Evolutionary conservation across 2,888 invertebrate genomes (phyloP).

Genomic region (Drosophila merina): DNA sequence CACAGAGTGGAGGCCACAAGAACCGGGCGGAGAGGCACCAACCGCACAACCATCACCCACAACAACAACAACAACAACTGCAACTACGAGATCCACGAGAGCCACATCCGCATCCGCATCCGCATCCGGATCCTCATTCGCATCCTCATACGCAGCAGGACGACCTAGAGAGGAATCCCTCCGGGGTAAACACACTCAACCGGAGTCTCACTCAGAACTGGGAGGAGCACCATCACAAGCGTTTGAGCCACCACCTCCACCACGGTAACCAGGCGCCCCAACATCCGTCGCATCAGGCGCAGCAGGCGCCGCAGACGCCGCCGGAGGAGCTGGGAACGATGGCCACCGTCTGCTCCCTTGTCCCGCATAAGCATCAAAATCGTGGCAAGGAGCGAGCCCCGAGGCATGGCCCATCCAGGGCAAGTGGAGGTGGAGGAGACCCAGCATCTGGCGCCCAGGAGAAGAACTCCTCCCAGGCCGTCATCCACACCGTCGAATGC

Average conservation of each 20-base stretch:
- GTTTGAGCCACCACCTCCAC: not conserved
- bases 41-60: not conserved
- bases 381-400: not conserved
- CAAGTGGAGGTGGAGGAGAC: not conserved
- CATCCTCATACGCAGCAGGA: not conserved
- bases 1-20: conserved; percentile 3
- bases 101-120: not conserved
- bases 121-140: not conserved
- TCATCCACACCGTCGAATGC: not conserved
- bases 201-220: conserved; percentile 20
- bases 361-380: not conserved
- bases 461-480: not conserved
- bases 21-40: not conserved
- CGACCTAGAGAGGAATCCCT: not conserved
- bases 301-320: not conserved
- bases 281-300: not conserved
- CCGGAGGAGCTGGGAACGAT: not conserved
- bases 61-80: no score
- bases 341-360: not conserved
- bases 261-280: not conserved
- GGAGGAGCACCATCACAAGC: conserved; percentile 12
- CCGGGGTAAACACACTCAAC: not conserved
- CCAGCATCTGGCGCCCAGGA: not conserved
- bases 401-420: not conserved
- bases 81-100: not conserved